Base-by-base conservation (phyloP, 2,888 invertebrate genomes). In the Pheosia tremula region DNA sequence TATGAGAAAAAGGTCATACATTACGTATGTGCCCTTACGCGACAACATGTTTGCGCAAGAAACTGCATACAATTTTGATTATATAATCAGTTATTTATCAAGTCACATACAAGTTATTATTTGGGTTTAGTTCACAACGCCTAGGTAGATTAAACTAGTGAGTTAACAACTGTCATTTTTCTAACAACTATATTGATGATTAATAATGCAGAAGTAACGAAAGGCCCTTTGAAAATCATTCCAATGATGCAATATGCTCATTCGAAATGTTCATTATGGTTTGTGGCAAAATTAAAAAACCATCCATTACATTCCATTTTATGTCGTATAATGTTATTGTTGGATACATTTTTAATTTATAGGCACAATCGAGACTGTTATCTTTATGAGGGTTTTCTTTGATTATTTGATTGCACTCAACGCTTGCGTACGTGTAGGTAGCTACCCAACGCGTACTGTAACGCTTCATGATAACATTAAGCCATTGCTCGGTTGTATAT, bases 401-500 rank as follows among this genome's bases (percentile, higher is more conserved):
- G 9, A 39, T 55, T n/a, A 13, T 1, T 0, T 39, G 55, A 39
- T 55, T 56, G 11, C 38, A 59, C 11, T 60, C 41, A 50, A 50
- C 11, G 49, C 13, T 54, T 71, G 60, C 43, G 59, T 52, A 57
- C 49, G 47, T 47, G 49, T 57, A 24, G 24, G 24, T 24, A 24
- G 24, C 24, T 24, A 49, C 36, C n/a, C 63, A 65, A 54, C 64
- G 9, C 58, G 59, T 63, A 54, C 24, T 24, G 24, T 2, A 24
- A 24, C 24, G 56, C 10, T 36, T 36, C 50, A 63, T 61, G 63
- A 71, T 66, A 71, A 69, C 63, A 58, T 59, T 37, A 60, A 56
- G 24, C 70, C 58, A 73, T 72, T 72, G 73, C 72, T 68, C 65
- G 62, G 61, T 56, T 59, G 59, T 61, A 58, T 74, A 74, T 71